phyloP scores from a whole-genome alignment of 2,888 invertebrate genomes.

The Caenorhabditis sulstoni region DNA sequence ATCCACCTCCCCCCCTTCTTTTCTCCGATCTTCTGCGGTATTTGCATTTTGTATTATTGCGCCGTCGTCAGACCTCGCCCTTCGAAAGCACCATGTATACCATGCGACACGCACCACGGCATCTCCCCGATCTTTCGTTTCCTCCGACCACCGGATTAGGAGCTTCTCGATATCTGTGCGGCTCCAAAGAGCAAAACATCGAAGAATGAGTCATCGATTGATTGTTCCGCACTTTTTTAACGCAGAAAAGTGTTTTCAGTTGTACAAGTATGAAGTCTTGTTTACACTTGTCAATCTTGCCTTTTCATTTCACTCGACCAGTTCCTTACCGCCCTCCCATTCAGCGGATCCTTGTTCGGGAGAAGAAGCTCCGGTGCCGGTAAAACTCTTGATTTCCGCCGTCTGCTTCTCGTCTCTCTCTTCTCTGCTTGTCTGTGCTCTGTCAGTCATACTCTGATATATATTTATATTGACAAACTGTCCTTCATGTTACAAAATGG shows the following conservation, averaged over 20 bases:
- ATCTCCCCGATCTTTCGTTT: conserved; percentile 1
- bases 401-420: conserved; percentile 4
- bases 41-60: conserved; percentile 58
- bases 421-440: conserved; percentile 4
- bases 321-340: neutral
- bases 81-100: conserved; percentile 47
- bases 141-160: neutral
- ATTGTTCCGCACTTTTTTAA: conserved; percentile 1
- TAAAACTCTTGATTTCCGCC: too few species aligned
- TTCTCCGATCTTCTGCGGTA: conserved; percentile 33
- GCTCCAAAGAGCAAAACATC: neutral
- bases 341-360: neutral
- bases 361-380: too few species aligned
- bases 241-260: neutral
- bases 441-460: conserved; percentile 21
- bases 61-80: conserved; percentile 21
- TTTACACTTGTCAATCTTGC: conserved; percentile 19
- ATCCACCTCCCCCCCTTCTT: neutral
- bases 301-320: neutral
- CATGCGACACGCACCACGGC: conserved; percentile 50
- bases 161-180: too few species aligned
- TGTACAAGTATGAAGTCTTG: conserved; percentile 1
- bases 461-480: conserved; percentile 37
- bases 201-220: conserved; percentile 9
- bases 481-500: conserved; percentile 23